Evolutionary conservation across 2,113 vertebrate species (phyloP).

Genomic region (Bothrops jararaca): DNA sequence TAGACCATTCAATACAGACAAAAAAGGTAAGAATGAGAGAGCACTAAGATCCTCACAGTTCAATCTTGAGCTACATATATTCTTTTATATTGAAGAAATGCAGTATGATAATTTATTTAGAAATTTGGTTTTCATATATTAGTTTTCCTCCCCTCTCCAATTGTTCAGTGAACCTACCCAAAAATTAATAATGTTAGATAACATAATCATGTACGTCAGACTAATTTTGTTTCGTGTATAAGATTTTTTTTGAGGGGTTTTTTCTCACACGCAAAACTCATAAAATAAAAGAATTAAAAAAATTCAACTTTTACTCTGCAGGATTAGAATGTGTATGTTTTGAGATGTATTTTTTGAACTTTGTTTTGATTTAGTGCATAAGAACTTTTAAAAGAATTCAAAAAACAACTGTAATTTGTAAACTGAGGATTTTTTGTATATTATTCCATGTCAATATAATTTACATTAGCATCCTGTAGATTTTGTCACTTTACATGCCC

Average conservation of each 20-base stretch:
- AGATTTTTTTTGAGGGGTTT: not conserved
- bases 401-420: not conserved
- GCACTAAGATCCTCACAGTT: not conserved
- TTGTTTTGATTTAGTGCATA: not conserved
- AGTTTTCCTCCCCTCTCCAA: too few species aligned
- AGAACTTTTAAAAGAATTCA: not conserved
- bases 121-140: not conserved
- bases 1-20: not conserved
- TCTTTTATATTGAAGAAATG: not conserved
- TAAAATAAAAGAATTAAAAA: not conserved
- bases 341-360: not conserved
- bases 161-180: not conserved
- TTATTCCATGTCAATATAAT: not conserved
- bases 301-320: not conserved
- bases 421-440: not conserved
- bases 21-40: not conserved
- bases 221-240: not conserved
- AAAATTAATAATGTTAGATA: not conserved
- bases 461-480: not conserved
- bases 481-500: too few species aligned
- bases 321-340: not conserved
- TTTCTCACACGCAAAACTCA: not conserved
- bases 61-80: not conserved
- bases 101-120: not conserved
- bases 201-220: not conserved